A percentile compares a stretch with the other conserved stretches of the same genome.
These are phyloP conservation scores for Falco concolor DNA, from an alignment of 2,797 vertebrate species.

Conservation along the genomic window DNA sequence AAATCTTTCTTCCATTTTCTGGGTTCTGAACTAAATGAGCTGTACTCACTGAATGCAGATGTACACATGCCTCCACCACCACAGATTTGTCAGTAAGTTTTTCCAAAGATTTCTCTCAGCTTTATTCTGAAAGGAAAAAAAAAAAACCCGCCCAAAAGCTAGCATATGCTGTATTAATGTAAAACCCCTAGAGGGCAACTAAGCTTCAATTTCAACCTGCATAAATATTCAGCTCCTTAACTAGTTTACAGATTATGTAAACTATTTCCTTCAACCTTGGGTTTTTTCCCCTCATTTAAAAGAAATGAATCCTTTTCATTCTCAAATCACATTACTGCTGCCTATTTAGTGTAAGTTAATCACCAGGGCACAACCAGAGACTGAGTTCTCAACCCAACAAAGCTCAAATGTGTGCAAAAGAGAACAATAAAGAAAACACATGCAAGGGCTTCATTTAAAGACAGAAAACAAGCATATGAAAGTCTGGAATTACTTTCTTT, in stretches of 20 bases:
- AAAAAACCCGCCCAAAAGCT: background rate
- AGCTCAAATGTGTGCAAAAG: conserved; percentile 24
- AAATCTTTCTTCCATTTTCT: background rate
- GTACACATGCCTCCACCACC: conserved; percentile 36
- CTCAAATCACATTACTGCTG: conserved; percentile 62
- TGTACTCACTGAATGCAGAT: conserved; percentile 5
- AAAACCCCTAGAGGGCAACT: conserved; percentile 79
- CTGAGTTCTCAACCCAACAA: conserved; percentile 25
- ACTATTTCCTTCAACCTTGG: conserved; percentile 44
- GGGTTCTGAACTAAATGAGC: background rate
- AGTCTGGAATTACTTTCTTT: conserved; percentile 54
- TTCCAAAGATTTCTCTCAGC: conserved; percentile 22
- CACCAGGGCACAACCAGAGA: conserved; percentile 22
- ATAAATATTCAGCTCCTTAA: conserved; percentile 59
- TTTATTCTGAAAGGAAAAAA: conserved; percentile 32
- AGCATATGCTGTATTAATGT: conserved; percentile 67
- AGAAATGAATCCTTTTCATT: conserved; percentile 64
- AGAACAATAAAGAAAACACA: conserved; percentile 57
- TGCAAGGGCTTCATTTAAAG: conserved; percentile 41
- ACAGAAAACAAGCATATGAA: conserved; percentile 60
- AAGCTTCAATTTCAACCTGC: conserved; percentile 67
- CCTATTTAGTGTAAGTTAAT: conserved; percentile 62
- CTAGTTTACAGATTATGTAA: conserved; percentile 48
- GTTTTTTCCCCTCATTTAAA: conserved; percentile 45
- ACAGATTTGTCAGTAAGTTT: conserved; percentile 38